Evolutionary conservation across 2,888 invertebrate species (phyloP), one percentile per base, ranked within the genome.

Genomic region (Dryobotodes eremita): DNA sequence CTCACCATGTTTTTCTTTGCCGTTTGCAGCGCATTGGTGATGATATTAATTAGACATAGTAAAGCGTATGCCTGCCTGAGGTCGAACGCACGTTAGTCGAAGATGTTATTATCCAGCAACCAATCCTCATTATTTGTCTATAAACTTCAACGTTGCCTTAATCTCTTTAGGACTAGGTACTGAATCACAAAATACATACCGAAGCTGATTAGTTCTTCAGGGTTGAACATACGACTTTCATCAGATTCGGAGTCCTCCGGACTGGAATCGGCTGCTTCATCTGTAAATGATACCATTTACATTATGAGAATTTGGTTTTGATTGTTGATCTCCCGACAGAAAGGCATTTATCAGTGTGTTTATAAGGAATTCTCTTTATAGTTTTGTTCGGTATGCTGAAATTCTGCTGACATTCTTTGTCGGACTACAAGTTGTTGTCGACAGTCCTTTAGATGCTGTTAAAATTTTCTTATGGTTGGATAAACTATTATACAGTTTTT

Each of bases 141-240:
- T 10, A 53, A 20, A 36, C 13, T 5, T 13, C 4, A 36, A 13
- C 17, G 15, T 46, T 48, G 48, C 17, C 36, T 36, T 13, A n/a
- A 36, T 17, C 5, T 11, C 0, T 36, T 17, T 11, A 13, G 17
- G 7, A 46, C 23, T 65, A 11, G 11, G 0, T 17, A 50, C 3
- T 53, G 1, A 48, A 53, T 20, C 7, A 55, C 11, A 23, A n/a
- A 48, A 53, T 70, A 69, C 77, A 17, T 77, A 90, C 90, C 90
- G 71, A 85, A 86, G 72, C 73, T 84, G 62, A 90, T 71, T 20
- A 87, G 71, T 50, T 89, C 88, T 10, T 82, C 71, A 11, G 91
- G 91, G 48, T 80, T 80, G 79, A 90, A 88, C 84, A 89, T 86
- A 50, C 91, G 91, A 68, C 86, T 72, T 42, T 88, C 86, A 11